phyloP scores from a whole-genome alignment of 1,140 invertebrate species.

The Drosophila kepulauana region DNA sequence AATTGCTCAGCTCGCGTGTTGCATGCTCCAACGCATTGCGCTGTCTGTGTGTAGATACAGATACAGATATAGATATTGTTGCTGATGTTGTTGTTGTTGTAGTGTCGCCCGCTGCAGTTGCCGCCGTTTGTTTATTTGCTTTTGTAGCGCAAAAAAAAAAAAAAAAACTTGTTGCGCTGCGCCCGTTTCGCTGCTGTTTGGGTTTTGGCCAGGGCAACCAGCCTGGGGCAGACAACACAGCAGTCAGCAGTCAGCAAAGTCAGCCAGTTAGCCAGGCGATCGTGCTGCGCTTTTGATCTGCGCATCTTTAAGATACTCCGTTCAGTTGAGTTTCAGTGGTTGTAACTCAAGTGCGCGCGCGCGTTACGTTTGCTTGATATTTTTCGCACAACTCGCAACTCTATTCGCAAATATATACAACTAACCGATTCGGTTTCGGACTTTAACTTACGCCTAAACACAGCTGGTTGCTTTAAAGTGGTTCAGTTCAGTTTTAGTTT shows the following conservation, averaged over 20 bases:
- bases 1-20: constrained; percentile 59
- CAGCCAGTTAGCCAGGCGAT: constrained; percentile 10
- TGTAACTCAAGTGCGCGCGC: constrained; percentile 81
- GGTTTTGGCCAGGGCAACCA: constrained; percentile 30
- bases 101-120: constrained; percentile 56
- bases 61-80: constrained; percentile 41
- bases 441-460: not conserved
- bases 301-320: constrained; percentile 78
- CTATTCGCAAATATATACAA: not conserved
- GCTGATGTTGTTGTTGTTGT: constrained; percentile 22
- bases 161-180: constrained; percentile 61
- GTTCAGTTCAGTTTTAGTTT: constrained; percentile 25
- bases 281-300: constrained; percentile 61
- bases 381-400: constrained; percentile 13
- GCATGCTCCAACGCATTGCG: constrained; percentile 54
- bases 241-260: not conserved
- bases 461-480: not conserved
- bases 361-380: constrained; percentile 43
- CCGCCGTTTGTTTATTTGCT: constrained; percentile 78
- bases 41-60: constrained; percentile 27
- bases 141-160: constrained; percentile 45
- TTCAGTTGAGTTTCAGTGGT: constrained; percentile 80
- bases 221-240: not conserved
- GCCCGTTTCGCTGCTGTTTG: constrained; percentile 9
- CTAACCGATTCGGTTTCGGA: not conserved